Base-by-base conservation (phyloP, 2,888 invertebrate species). In the Andrena fulva region DNA sequence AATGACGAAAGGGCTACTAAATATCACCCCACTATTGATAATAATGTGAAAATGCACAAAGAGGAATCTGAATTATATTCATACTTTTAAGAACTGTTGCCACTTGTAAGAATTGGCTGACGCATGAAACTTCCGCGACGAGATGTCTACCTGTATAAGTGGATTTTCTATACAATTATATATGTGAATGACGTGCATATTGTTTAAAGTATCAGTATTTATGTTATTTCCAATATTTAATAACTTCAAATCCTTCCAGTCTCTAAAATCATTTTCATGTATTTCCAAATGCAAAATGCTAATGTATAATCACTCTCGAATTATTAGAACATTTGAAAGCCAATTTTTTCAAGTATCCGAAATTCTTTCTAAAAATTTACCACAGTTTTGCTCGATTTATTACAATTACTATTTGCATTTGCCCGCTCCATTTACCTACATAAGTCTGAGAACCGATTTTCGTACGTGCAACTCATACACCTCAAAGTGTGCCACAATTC, bases 401-500 rank as follows among this genome's bases (percentile, higher is more conserved):
- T 64, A 35, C 2, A 35, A 10, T 8, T 16, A 63, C 8, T 31
- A 54, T 12, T 24, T 29, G 35, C 20, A 68, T 64, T 72, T 69
- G 10, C 59, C 10, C 10, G 27, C 50, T 27, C 52, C 35, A 64
- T 63, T 62, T 42, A 62, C 20, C 54, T 54, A 31, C 12, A 33
- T 50, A 73, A 50, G 50, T 56, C 24, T 52, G 16, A 60, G 63
- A 27, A 33, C 48, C 12, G 8, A 52, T 29, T 74, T 29, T 70
- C 8, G 54, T 62, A 54, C 10, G 48, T 63, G 52, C 29, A 66
- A 77, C 68, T 56, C 35, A 7, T 71, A 75, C 56, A 84, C 33
- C 52, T 63, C 50, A 66, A 79, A 68, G n/a, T 70, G 84, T 84
- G 82, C 84, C 82, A 84, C 72, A 62, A 62, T 72, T 82, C 54